A percentile compares a stretch with the other conserved stretches of the same genome.
Conservation (phyloP, 1,140 invertebrate species). For the Ctenoplectra terminalis region DNA sequence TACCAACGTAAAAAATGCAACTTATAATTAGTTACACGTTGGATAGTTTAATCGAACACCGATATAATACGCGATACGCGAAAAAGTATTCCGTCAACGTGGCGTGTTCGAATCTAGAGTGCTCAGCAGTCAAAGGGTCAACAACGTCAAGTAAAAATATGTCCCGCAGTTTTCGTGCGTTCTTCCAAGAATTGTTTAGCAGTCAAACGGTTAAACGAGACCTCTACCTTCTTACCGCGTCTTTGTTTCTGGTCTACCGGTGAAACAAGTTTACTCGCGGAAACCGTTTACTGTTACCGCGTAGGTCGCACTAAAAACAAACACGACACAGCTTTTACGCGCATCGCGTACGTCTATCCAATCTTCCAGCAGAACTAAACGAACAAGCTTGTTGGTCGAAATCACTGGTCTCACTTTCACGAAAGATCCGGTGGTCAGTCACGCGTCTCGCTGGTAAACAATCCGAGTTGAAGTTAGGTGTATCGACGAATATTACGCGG, state of each 20-base stretch:
- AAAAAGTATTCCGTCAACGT: too few species aligned
- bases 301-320: neutral
- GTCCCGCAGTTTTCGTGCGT: too few species aligned
- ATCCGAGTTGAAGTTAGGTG: neutral
- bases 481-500: neutral
- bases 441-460: slow-evolving; percentile 8
- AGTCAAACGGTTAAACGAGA: too few species aligned
- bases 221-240: too few species aligned
- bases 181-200: too few species aligned
- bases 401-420: slow-evolving; percentile 10
- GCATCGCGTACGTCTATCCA: neutral
- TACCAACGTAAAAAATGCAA: too few species aligned
- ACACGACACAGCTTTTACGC: neutral
- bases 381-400: neutral
- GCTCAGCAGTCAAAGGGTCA: too few species aligned
- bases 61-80: too few species aligned
- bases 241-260: slow-evolving; percentile 8
- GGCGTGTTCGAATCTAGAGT: too few species aligned
- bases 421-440: neutral
- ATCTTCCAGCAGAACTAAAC: neutral
- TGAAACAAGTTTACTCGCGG: slow-evolving; percentile 10
- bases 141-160: too few species aligned
- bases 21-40: too few species aligned
- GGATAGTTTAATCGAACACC: too few species aligned
- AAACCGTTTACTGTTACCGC: neutral